Percentiles rank a stretch among this genome's conserved stretches.
These are phyloP conservation scores for Otolemur garnettii DNA, from an alignment of 2,113 vertebrate genomes.

Conservation along the genomic window DNA sequence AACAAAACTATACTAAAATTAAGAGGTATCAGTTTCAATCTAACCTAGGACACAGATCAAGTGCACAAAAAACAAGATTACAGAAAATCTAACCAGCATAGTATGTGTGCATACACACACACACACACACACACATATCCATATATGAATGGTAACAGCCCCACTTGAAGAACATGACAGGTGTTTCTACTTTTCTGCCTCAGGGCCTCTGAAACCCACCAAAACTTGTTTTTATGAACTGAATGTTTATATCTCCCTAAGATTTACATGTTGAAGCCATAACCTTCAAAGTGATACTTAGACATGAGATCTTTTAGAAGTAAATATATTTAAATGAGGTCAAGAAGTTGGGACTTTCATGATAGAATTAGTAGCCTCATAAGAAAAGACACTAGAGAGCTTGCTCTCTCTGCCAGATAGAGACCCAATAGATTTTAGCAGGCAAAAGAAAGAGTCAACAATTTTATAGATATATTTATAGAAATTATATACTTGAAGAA, in stretches of 20 bases:
- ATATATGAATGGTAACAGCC: not conserved
- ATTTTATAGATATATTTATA: not conserved
- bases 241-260: not conserved
- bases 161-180: not conserved
- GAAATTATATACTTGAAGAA: not conserved
- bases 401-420: too few relatives aligned
- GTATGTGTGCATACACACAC: not conserved
- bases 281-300: not conserved
- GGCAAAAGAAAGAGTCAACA: not conserved
- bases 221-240: not conserved
- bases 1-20: not conserved
- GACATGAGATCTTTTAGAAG: not conserved
- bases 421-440: not conserved
- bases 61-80: not conserved
- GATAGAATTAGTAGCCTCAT: not conserved
- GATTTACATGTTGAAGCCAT: not conserved
- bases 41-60: not conserved
- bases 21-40: not conserved
- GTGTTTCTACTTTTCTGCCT: not conserved
- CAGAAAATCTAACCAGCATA: not conserved
- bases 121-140: too few relatives aligned
- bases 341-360: not conserved
- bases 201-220: not conserved
- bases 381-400: not conserved
- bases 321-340: not conserved